These are phyloP conservation scores for Calosoma granatense DNA, from an alignment of 1,140 invertebrate genomes.

Conservation along the genomic window DNA sequence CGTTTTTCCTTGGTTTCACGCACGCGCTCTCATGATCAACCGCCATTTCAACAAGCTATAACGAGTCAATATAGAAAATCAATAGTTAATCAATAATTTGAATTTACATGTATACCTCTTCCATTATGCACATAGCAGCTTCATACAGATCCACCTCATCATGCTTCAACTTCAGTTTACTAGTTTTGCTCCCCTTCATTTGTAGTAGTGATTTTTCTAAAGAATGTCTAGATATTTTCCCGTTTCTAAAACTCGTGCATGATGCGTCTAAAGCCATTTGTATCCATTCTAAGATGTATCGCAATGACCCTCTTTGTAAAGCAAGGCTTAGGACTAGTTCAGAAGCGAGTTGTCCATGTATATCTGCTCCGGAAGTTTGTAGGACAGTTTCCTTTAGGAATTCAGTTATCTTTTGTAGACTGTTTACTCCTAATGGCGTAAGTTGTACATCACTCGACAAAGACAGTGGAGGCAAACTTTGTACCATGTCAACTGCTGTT, in stretches of 20 bases:
- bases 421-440: constrained; percentile 43
- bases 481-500: constrained; percentile 47
- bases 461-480: constrained; percentile 46
- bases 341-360: constrained; percentile 40
- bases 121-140: constrained; percentile 43
- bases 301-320: constrained; percentile 50
- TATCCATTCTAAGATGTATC: constrained; percentile 54
- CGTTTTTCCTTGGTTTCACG: constrained; percentile 23
- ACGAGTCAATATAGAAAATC: too few species aligned
- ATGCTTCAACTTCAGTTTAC: constrained; percentile 14
- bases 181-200: constrained; percentile 21
- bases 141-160: constrained; percentile 37
- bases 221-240: constrained; percentile 16
- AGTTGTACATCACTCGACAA: constrained; percentile 50
- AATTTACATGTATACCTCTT: constrained; percentile 34
- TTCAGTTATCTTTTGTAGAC: constrained; percentile 41
- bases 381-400: constrained; percentile 46
- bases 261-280: constrained; percentile 44
- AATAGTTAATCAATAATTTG: constrained; percentile 11
- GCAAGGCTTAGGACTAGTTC: constrained; percentile 48
- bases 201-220: constrained; percentile 24
- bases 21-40: constrained; percentile 35
- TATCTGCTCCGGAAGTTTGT: constrained; percentile 41
- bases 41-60: constrained; percentile 36
- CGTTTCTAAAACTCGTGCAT: constrained; percentile 15